Base-by-base conservation (phyloP, 1,140 invertebrate species). In the Bombus waltoni region DNA sequence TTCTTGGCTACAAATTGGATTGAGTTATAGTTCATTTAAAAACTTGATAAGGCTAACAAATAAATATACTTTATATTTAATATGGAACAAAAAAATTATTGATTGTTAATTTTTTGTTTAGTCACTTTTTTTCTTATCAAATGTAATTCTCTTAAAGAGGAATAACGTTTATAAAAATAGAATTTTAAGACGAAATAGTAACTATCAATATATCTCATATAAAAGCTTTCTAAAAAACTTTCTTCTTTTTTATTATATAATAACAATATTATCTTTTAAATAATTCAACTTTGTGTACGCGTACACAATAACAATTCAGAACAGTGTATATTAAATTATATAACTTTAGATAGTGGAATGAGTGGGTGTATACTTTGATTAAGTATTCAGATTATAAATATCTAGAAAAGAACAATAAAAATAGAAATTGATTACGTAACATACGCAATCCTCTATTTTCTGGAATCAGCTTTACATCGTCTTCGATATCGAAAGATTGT, bases 101-200 rank as follows among this genome's bases (percentile, higher is more conserved):
- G 18, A 59, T 13, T 75, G 8, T 44, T 32, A 38, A 25, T 40
- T 42, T 57, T 32, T 75, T 75, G 9, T 75, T 10, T 32, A 6
- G 13, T n/a, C 38, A 13, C 9, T 9, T 35, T 44, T 42, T 62
- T 32, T 40, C 32, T 78, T 66, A 66, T 47, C 6, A 11, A 47
- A 68, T 44, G 38, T 35, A 47, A 25, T 18, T 22, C 35, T 65
- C 4, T 62, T 42, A 25, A 32, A 42, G 22, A 11, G 53, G 18
- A 28, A 40, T 42, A 77, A 65, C 38, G 15, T 59, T 88, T 53
- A 79, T 85, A 86, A 73, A 86, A 57, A 79, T n/a, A 40, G n/a
- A 76, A 85, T 81, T 74, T 35, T 4, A 28, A 57, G 18, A 66
- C 18, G 2, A 74, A 74, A 81, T 42, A 81, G 66, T 47, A 85